These are phyloP conservation scores for Meandrusa payeni DNA, from an alignment of 2,888 invertebrate genomes.

Conservation along the genomic window DNA sequence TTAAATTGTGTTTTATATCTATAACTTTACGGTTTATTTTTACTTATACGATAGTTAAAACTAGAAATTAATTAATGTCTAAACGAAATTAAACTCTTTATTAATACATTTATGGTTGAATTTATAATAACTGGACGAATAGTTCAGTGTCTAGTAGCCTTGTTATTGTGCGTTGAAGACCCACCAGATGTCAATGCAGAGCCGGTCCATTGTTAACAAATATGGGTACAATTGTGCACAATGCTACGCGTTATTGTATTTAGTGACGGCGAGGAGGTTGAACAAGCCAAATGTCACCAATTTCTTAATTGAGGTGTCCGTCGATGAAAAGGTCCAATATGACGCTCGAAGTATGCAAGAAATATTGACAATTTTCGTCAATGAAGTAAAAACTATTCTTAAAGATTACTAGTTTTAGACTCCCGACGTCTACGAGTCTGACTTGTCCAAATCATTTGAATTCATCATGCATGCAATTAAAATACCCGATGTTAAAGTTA, in stretches of 20 bases:
- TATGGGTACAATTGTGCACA: slow-evolving; percentile 73
- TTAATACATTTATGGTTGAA: not conserved
- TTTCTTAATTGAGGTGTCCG: slow-evolving; percentile 67
- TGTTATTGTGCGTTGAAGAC: slow-evolving; percentile 36
- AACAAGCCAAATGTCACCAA: slow-evolving; percentile 68
- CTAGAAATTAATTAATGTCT: not conserved
- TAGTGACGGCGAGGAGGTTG: slow-evolving; percentile 53
- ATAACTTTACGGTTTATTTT: slow-evolving; percentile 13
- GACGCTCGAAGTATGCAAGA: not conserved
- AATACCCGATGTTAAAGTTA: too few relatives aligned
- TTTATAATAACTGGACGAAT: slow-evolving; percentile 2
- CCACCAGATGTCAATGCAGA: slow-evolving; percentile 67
- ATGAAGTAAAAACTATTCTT: too few relatives aligned
- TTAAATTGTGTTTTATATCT: slow-evolving; percentile 8
- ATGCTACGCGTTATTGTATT: slow-evolving; percentile 69
- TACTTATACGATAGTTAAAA: not conserved
- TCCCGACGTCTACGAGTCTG: too few relatives aligned
- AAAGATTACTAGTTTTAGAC: too few relatives aligned
- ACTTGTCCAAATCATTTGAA: too few relatives aligned
- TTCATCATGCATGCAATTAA: too few relatives aligned
- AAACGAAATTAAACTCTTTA: slow-evolving; percentile 12
- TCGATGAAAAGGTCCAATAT: slow-evolving; percentile 36
- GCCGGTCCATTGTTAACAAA: slow-evolving; percentile 71
- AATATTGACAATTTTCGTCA: too few relatives aligned
- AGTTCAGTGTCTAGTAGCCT: slow-evolving; percentile 21